Conservation (phyloP, 2,888 invertebrate genomes). For the Chymomyza procnemis region DNA sequence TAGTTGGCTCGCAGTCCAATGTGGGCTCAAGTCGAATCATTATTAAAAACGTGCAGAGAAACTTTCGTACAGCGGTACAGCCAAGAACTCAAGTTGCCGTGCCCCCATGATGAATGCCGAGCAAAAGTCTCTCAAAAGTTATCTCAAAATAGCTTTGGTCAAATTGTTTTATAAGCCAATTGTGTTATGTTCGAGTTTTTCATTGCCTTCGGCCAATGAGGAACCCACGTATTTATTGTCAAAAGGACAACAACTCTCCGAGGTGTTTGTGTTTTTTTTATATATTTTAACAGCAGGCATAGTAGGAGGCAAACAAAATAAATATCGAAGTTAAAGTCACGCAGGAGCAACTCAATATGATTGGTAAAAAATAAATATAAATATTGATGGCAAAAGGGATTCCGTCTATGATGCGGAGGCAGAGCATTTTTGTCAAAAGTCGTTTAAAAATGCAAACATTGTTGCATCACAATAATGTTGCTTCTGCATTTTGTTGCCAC, state of each 20-base stretch:
- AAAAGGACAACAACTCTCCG: neutral
- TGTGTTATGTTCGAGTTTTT: slow-evolving; percentile 20
- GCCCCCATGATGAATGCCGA: neutral
- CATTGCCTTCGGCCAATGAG: neutral
- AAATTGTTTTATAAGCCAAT: slow-evolving; percentile 59
- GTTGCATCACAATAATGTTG: too few species aligned
- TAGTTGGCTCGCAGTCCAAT: neutral
- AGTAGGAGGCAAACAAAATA: neutral
- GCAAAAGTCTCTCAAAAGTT: slow-evolving; percentile 50
- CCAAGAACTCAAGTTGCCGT: neutral
- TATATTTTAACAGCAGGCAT: neutral
- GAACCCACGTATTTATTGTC: neutral
- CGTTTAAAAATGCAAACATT: too few species aligned
- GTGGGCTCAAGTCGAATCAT: slow-evolving; percentile 52
- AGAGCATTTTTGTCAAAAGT: too few species aligned
- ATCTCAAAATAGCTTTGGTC: slow-evolving; percentile 54
- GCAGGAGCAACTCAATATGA: neutral
- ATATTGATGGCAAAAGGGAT: too few species aligned
- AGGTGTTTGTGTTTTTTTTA: neutral
- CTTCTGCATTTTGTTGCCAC: too few species aligned
- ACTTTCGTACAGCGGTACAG: slow-evolving; percentile 35
- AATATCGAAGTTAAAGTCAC: neutral
- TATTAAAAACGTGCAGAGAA: slow-evolving; percentile 57
- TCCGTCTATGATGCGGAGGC: too few species aligned
- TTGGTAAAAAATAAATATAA: too few species aligned